Base-by-base conservation (phyloP, 2,113 vertebrate genomes). In the Rutilus rutilus region DNA sequence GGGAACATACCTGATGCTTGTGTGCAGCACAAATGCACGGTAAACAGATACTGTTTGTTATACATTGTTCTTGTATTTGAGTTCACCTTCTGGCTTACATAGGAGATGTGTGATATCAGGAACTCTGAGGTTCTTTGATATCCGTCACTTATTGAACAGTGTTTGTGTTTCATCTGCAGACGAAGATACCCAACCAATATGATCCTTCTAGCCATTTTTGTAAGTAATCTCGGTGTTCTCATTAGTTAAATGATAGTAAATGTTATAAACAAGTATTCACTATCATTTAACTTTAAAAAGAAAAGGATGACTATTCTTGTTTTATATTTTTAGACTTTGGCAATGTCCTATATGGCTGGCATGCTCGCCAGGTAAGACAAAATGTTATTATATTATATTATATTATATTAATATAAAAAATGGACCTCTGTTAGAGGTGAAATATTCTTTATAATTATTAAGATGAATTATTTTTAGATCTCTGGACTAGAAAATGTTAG, bases 331-430 rank as follows among this genome's bases (percentile, higher is more conserved):
- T 54, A 91, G 91, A 92, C 91, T 65, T 79, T 91, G 64, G 88
- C 87, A 14, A 89, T 91, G 90, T 91, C 91, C 50, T 91, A 90
- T 71, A 91, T 92, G 91, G 88, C 90, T 30, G 91, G 91, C 47
- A 91, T 90, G 90, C 74, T 92, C 19, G 89, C 89, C 17, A 92
- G 89, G 91, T 92, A 90, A 88, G 85, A 60, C 10, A 17, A 45
- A 2, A 21, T n/a, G 36, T 21, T 8, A 69, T 23, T 54, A 6
- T 8, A 69, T 23, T 54, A 6, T 8, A 69, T 23, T 54, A 6
- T 69, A 36, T 65, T 50, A 1, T 52, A 14, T 30, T 54, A 4
- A 76, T 30, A 57, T 19, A 23, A 57, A 33, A 36, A 2, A 57
- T 0, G 1, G 12, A 15, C 2, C 6, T 33, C 25, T 10, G 14